Conservation (phyloP, 2,113 vertebrate genomes). For the Urocynchramus pylzowi region DNA sequence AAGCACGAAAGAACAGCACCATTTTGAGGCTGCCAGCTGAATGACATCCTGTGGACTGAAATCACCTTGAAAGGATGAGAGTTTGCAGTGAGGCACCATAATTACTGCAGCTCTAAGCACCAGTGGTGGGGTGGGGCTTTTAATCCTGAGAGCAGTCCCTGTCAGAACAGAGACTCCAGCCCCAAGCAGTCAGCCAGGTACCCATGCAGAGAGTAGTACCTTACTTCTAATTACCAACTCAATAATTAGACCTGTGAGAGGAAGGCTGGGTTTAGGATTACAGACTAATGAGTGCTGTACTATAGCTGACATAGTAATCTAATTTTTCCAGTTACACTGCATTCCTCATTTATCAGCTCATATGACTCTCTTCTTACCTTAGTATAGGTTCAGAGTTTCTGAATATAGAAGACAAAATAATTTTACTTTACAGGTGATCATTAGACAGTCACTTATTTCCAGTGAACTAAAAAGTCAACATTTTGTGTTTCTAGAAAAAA, state of each 20-base stretch:
- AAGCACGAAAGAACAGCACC: neutral
- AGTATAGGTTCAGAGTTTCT: neutral
- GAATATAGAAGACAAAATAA: neutral
- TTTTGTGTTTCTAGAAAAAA: neutral
- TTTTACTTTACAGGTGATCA: neutral
- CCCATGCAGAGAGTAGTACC: neutral
- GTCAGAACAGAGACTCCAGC: neutral
- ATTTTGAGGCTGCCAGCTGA: neutral
- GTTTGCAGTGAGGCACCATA: neutral
- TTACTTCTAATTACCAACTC: neutral
- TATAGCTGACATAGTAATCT: neutral
- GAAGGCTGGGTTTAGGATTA: neutral
- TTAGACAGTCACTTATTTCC: neutral
- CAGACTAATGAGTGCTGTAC: neutral
- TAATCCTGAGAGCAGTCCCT: accelerated
- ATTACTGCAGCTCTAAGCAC: neutral
- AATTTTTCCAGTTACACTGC: neutral
- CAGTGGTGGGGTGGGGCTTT: neutral
- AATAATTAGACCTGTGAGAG: neutral
- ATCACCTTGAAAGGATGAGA: neutral
- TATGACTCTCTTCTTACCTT: neutral
- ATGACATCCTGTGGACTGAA: neutral
- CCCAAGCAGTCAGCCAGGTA: neutral
- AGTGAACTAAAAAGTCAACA: neutral
- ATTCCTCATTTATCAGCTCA: neutral